These are phyloP conservation scores for Synergus itoensis DNA, from an alignment of 2,888 invertebrate species.

Conservation along the genomic window DNA sequence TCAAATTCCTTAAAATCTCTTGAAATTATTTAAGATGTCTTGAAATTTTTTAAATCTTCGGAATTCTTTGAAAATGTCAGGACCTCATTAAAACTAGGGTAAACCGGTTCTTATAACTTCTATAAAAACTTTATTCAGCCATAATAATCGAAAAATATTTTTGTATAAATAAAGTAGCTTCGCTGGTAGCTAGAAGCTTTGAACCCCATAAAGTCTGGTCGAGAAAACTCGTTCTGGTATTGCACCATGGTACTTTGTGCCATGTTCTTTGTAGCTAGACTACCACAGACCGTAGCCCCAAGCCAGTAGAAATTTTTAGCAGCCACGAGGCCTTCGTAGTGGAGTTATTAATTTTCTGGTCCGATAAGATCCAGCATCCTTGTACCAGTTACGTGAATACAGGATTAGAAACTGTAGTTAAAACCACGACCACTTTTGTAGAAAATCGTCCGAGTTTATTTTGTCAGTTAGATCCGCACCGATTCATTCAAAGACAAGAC, in stretches of 20 bases:
- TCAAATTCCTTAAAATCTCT: no score
- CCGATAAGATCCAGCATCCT: constrained; percentile 60
- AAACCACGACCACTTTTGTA: neutral
- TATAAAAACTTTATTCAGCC: neutral
- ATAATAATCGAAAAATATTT: neutral
- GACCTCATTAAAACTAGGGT: no score
- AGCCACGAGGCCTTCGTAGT: constrained; percentile 47
- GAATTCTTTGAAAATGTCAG: no score
- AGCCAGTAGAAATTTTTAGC: constrained; percentile 44
- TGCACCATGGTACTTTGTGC: neutral
- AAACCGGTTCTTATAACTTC: no score
- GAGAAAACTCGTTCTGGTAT: constrained; percentile 27
- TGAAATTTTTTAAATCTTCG: no score
- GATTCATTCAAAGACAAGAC: neutral
- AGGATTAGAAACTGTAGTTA: neutral
- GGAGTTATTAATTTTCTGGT: constrained; percentile 57
- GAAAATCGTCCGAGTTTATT: neutral
- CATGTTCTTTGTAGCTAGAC: constrained; percentile 11
- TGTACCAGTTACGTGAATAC: constrained; percentile 52
- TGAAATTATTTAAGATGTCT: no score
- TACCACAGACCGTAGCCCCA: constrained; percentile 1
- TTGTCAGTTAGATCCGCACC: neutral
- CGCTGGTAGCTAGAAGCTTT: neutral
- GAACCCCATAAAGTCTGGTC: constrained; percentile 2
- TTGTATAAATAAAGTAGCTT: constrained; percentile 19